Conservation (phyloP, 2,888 invertebrate genomes). For the Nipponacmea schrenckii region DNA sequence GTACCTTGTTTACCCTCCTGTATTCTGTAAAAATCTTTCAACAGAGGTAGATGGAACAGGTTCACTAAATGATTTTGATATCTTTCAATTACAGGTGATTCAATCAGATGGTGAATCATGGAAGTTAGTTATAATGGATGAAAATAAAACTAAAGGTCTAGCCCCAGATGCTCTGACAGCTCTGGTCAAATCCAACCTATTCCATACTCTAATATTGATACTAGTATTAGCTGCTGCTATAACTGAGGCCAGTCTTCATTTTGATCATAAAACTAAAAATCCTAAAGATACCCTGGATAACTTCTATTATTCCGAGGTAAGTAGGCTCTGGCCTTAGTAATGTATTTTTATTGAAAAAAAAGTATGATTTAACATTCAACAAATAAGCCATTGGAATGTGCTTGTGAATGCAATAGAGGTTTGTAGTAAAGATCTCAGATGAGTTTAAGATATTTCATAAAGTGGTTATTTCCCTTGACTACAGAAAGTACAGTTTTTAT, state of each 20-base stretch:
- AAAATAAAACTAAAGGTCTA: constrained; percentile 85
- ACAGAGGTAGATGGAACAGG: too few relatives aligned
- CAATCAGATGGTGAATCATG: constrained; percentile 94
- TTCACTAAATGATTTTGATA: too few relatives aligned
- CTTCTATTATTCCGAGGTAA: constrained; percentile 91
- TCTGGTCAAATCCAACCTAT: constrained; percentile 85
- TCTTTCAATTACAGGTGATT: constrained; percentile 70
- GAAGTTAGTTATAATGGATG: constrained; percentile 95
- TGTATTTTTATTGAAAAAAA: too few relatives aligned
- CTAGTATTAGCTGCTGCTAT: constrained; percentile 95
- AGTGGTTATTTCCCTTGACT: not conserved
- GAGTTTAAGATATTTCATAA: not conserved
- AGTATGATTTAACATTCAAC: not conserved
- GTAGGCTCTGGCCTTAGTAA: not conserved
- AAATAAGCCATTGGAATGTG: not conserved
- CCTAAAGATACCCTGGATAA: constrained; percentile 79
- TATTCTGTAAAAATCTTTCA: too few relatives aligned
- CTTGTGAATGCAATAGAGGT: too few relatives aligned
- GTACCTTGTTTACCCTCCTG: too few relatives aligned
- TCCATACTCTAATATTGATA: constrained; percentile 91
- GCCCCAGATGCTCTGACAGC: constrained; percentile 64
- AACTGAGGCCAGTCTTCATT: constrained; percentile 89
- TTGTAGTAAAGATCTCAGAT: too few relatives aligned
- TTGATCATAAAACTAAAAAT: constrained; percentile 59
- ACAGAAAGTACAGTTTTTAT: too few relatives aligned